Conservation (phyloP, 1,140 invertebrate species). For the Drosophila insularis region DNA sequence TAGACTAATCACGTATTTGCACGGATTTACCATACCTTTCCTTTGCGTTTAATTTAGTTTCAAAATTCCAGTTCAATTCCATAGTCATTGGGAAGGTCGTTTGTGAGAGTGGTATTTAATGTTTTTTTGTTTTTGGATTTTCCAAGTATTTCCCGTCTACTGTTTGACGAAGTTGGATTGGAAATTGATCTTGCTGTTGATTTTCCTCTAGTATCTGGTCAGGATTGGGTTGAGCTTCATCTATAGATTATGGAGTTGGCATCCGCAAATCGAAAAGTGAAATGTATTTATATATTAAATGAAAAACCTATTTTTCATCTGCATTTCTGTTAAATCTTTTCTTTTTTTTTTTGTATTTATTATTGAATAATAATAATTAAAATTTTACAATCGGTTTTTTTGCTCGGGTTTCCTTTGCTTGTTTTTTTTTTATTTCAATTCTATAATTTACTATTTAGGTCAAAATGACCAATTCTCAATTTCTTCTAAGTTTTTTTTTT, state of each 20-base stretch:
- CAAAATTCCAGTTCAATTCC: too few relatives aligned
- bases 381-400: conserved; percentile 79
- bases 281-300: conserved; percentile 5
- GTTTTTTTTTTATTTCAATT: conserved; percentile 53
- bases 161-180: too few relatives aligned
- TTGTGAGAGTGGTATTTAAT: too few relatives aligned
- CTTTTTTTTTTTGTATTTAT: conserved; percentile 75
- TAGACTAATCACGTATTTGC: not conserved
- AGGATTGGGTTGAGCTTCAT: too few relatives aligned
- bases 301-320: conserved; percentile 35
- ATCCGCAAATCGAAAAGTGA: too few relatives aligned
- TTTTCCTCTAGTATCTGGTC: too few relatives aligned
- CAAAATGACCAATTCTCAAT: conserved; percentile 80
- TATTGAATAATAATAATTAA: conserved; percentile 82
- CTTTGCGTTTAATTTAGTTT: not conserved
- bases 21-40: conserved; percentile 5
- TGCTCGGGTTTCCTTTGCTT: conserved; percentile 27
- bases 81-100: too few relatives aligned
- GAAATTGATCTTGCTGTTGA: too few relatives aligned
- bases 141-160: too few relatives aligned
- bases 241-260: too few relatives aligned
- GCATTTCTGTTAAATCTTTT: conserved; percentile 73
- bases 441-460: conserved; percentile 78
- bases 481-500: conserved; percentile 61
- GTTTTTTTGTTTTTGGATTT: too few relatives aligned